Conservation (phyloP, 1,140 invertebrate species). For the Trypoxylus dichotomus region DNA sequence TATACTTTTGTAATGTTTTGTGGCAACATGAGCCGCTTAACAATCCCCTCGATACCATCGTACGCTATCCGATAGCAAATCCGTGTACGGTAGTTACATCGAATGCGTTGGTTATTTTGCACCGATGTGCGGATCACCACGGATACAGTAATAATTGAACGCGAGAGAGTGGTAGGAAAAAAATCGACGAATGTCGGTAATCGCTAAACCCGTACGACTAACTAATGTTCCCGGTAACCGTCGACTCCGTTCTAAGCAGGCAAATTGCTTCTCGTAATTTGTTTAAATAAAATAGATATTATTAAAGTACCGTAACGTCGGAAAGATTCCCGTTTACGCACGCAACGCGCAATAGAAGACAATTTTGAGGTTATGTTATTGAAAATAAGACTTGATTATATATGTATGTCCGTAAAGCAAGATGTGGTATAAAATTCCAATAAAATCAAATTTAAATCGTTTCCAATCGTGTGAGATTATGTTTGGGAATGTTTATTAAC, state of each 20-base stretch:
- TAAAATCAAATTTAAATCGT: too few relatives aligned
- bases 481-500: too few relatives aligned
- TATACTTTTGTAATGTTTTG: too few relatives aligned
- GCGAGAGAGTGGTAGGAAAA: not conserved
- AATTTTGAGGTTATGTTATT: not conserved
- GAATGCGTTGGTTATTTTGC: not conserved
- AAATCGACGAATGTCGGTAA: not conserved
- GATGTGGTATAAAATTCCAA: too few relatives aligned
- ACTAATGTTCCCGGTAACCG: not conserved
- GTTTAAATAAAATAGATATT: constrained; percentile 4
- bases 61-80: too few relatives aligned
- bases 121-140: not conserved
- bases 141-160: not conserved
- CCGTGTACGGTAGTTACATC: not conserved
- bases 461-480: too few relatives aligned
- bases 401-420: too few relatives aligned
- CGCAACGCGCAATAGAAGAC: too few relatives aligned
- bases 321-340: not conserved
- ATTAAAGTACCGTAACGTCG: not conserved
- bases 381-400: too few relatives aligned
- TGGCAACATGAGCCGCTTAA: too few relatives aligned
- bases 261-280: not conserved
- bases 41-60: too few relatives aligned
- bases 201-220: not conserved
- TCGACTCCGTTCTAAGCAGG: not conserved